phyloP scores from a whole-genome alignment of 2,888 invertebrate species.

The Drosophila meridiana region DNA sequence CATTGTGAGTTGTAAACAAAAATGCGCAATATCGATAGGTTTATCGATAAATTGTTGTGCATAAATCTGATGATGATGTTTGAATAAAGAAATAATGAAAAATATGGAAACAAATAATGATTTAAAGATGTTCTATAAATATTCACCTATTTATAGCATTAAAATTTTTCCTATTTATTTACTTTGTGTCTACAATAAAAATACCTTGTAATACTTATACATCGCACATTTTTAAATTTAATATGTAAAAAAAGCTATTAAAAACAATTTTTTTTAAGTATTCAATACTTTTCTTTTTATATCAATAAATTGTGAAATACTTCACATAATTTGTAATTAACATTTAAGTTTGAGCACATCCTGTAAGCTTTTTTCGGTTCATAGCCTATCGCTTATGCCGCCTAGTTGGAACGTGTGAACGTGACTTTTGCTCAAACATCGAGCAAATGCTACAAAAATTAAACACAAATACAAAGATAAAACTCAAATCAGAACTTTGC shows the following conservation, averaged over 20 bases:
- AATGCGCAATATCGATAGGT: neutral
- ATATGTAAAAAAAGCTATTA: neutral
- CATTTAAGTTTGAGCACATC: constrained; percentile 16
- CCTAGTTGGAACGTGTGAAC: constrained; percentile 33
- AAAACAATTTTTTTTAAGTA: no score
- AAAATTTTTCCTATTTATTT: neutral
- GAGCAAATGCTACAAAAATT: constrained; percentile 32
- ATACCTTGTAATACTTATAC: neutral
- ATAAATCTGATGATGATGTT: neutral
- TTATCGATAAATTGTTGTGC: neutral
- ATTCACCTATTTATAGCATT: no score
- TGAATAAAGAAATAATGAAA: neutral
- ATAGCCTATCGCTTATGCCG: constrained; percentile 23
- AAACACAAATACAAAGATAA: constrained; percentile 29
- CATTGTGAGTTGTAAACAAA: neutral
- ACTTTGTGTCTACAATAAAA: neutral
- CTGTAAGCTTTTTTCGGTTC: constrained; percentile 14
- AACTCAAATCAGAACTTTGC: constrained; percentile 35
- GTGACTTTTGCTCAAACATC: constrained; percentile 33
- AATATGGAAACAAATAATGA: no score
- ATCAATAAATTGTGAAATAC: neutral
- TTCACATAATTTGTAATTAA: neutral
- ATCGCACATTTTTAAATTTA: neutral
- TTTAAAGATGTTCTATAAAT: no score
- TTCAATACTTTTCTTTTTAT: neutral